Percentiles rank a stretch among this genome's conserved stretches.
Evolutionary conservation across 1,140 invertebrate genomes (phyloP).

Genomic region (Antheraea mylitta): DNA sequence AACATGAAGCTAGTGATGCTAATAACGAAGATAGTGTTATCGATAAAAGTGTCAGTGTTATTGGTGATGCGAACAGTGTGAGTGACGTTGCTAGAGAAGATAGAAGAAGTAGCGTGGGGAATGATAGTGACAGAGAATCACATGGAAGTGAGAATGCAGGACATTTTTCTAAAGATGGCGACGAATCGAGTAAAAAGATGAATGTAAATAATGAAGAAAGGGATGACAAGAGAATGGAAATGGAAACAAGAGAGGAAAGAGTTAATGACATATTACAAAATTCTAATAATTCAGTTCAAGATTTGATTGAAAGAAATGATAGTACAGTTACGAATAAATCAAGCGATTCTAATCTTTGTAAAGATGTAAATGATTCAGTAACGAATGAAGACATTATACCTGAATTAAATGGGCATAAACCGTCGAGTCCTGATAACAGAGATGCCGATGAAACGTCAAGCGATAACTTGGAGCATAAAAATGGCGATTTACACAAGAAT

Average conservation of each 20-base stretch:
- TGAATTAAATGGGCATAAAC: neutral
- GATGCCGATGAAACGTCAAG: neutral
- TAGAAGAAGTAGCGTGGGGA: conserved; percentile 9
- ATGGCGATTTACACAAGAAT: neutral
- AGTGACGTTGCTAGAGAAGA: conserved; percentile 9
- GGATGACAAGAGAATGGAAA: no score
- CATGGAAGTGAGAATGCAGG: conserved; percentile 1
- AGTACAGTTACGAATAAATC: neutral
- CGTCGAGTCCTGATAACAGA: neutral
- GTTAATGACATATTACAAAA: neutral
- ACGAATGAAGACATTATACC: neutral
- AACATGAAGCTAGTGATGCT: conserved; percentile 11
- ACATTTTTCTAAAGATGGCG: neutral
- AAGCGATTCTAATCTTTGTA: no score
- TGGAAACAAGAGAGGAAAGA: neutral
- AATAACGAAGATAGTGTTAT: conserved; percentile 14
- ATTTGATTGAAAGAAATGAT: conserved; percentile 1
- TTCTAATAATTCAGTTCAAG: neutral
- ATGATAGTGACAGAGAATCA: conserved; percentile 12
- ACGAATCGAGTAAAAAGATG: neutral
- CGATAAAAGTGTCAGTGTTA: conserved; percentile 13
- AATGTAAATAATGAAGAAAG: conserved; percentile 1
- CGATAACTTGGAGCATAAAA: neutral
- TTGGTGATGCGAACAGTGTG: conserved; percentile 5
- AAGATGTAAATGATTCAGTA: neutral